Evolutionary conservation across 2,888 invertebrate species (phyloP).

Genomic region (Clunio marinus): DNA sequence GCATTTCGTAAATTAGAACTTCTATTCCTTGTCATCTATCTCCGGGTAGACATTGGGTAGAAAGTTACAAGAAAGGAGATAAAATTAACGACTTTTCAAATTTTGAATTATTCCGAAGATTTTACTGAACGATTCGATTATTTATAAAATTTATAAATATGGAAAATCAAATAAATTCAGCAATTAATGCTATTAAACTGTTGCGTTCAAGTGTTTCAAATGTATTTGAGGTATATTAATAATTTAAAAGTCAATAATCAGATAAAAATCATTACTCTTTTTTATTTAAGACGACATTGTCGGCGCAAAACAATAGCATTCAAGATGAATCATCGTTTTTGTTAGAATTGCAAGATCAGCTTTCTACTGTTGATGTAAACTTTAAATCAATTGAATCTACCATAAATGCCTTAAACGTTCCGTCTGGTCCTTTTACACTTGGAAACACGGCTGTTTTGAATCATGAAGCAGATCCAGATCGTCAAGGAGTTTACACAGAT

Average conservation of each 20-base stretch:
- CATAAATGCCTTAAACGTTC: slow-evolving; percentile 65
- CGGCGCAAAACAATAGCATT: background rate
- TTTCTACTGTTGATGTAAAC: slow-evolving; percentile 75
- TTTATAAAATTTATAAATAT: slow-evolving; percentile 6
- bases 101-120: no score
- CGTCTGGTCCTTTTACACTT: slow-evolving; percentile 75
- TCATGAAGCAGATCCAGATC: slow-evolving; percentile 86
- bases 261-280: background rate
- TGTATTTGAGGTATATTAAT: slow-evolving; percentile 64
- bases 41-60: no score
- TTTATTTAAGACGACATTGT: slow-evolving; percentile 9
- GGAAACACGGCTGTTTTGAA: slow-evolving; percentile 82
- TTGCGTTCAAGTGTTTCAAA: slow-evolving; percentile 77
- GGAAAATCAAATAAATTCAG: slow-evolving; percentile 62
- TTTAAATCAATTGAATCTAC: slow-evolving; percentile 77
- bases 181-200: slow-evolving; percentile 70
- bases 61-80: no score
- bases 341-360: slow-evolving; percentile 73
- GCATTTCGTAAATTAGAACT: no score
- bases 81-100: no score
- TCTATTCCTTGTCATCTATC: no score
- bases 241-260: no score
- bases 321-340: slow-evolving; percentile 45
- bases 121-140: no score
- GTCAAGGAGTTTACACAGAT: slow-evolving; percentile 81